Conservation (phyloP, 2,888 invertebrate species). For the Endotricha flammealis region DNA sequence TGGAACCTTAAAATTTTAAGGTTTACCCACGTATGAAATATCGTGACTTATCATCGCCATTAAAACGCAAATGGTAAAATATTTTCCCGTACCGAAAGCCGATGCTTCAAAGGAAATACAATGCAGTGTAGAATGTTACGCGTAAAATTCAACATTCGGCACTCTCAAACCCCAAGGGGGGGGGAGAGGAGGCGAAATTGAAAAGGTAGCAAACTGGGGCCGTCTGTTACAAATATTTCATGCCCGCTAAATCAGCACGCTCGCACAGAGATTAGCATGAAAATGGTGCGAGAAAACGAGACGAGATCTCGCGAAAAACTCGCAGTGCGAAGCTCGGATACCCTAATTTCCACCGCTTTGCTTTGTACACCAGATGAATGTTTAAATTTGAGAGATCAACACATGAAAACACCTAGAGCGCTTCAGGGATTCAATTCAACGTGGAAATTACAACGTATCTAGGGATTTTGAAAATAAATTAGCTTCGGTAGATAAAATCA, state of each 20-base stretch:
- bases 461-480: neutral
- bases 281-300: constrained; percentile 57
- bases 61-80: constrained; percentile 24
- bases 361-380: constrained; percentile 40
- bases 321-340: constrained; percentile 22
- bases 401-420: constrained; percentile 28
- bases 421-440: constrained; percentile 12
- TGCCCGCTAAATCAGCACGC: constrained; percentile 56
- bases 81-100: constrained; percentile 15
- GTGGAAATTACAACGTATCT: constrained; percentile 9
- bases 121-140: constrained; percentile 22
- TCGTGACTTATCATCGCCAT: constrained; percentile 10
- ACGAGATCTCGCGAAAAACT: constrained; percentile 37
- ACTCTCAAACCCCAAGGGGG: constrained; percentile 42
- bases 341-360: constrained; percentile 41
- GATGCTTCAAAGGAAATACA: constrained; percentile 13
- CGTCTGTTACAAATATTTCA: constrained; percentile 60
- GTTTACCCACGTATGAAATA: constrained; percentile 1
- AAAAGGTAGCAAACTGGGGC: constrained; percentile 49
- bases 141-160: constrained; percentile 53
- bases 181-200: constrained; percentile 47
- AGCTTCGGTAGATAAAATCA: neutral
- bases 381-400: constrained; percentile 41
- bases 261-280: constrained; percentile 59
- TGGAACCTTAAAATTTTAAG: constrained; percentile 32